Evolutionary conservation across 1,140 invertebrate species (phyloP), one percentile per base, ranked within the genome.

Genomic region (Nasonia giraulti): DNA sequence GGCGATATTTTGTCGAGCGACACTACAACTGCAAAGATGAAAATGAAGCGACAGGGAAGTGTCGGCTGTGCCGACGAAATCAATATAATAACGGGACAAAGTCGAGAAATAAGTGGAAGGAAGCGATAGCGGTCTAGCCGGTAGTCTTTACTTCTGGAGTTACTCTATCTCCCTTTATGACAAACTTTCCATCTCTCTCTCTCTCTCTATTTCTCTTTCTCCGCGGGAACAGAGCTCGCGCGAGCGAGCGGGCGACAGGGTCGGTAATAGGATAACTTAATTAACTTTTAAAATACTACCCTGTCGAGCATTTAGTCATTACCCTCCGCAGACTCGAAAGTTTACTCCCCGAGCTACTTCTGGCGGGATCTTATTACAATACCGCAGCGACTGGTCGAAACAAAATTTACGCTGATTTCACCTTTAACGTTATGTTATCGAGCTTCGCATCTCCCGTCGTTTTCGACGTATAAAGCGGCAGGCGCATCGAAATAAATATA

Each of bases 261-360:
- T 20, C n/a, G 86, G 87, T 90, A 90, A 89, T 89, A 89, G 87
- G 88, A 89, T 89, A 89, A 90, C 87, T 88, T 90, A 89, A 91
- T 91, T 91, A 90, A 83, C 87, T 89, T 89, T 90, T 88, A 87
- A 88, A 90, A 90, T 87, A 87, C 87, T 89, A 89, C 87, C 85
- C 86, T 89, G 85, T 89, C 87, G 83, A 86, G 86, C 83, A 88
- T 88, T 89, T 86, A 89, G 87, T 88, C 82, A n/a, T 55, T 47
- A 74, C 4, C 20, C 44, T n/a, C 37, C 47, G 5, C 33, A 55
- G 4, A n/a, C 10, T n/a, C 47, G 4, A 40, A 44, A 74, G 73
- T 74, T 74, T 74, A 74, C 31, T 74, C 40, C 10, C 40, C 10
- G 40, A 44, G 10, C 40, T 44, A 44, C 8, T 44, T 44, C 40